phyloP scores from a whole-genome alignment of 2,888 invertebrate species.

The Trichopoda pennipes region DNA sequence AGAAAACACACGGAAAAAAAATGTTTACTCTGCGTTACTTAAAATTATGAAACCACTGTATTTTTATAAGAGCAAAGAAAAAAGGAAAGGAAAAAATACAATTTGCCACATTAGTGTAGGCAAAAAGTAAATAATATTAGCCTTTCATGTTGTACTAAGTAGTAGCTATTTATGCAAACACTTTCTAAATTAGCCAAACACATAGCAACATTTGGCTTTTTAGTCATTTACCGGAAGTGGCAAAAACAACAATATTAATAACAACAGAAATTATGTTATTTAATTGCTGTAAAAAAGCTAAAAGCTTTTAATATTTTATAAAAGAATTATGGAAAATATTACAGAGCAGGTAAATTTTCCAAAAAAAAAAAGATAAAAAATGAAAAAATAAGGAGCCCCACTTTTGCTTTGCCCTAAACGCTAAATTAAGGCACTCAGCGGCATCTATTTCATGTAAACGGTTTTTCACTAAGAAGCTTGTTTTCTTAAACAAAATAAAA shows the following conservation, averaged over 20 bases:
- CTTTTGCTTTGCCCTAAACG: too few relatives aligned
- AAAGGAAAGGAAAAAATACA: background rate
- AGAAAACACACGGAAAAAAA: conserved; percentile 11
- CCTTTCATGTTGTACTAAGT: conserved; percentile 30
- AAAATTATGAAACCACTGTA: conserved; percentile 1
- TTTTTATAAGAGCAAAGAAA: background rate
- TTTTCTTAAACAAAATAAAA: too few relatives aligned
- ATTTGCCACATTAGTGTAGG: background rate
- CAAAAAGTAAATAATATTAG: conserved; percentile 26
- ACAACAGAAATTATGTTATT: conserved; percentile 56
- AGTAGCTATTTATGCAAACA: conserved; percentile 17
- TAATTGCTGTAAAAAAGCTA: conserved; percentile 23
- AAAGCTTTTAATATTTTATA: conserved; percentile 45
- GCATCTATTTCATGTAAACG: too few relatives aligned
- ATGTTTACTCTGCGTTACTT: conserved; percentile 17
- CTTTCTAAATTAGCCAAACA: conserved; percentile 60
- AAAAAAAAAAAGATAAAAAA: too few relatives aligned
- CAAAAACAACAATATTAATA: conserved; percentile 32
- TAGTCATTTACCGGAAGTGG: conserved; percentile 59
- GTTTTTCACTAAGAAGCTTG: too few relatives aligned
- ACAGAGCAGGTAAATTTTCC: too few relatives aligned
- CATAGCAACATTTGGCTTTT: conserved; percentile 58
- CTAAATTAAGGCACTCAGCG: too few relatives aligned
- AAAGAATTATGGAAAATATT: background rate
- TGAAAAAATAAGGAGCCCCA: too few relatives aligned